A percentile compares a stretch with the other conserved stretches of the same genome.
phyloP scores from a whole-genome alignment of 2,888 invertebrate genomes.

The Hololepta plana region DNA sequence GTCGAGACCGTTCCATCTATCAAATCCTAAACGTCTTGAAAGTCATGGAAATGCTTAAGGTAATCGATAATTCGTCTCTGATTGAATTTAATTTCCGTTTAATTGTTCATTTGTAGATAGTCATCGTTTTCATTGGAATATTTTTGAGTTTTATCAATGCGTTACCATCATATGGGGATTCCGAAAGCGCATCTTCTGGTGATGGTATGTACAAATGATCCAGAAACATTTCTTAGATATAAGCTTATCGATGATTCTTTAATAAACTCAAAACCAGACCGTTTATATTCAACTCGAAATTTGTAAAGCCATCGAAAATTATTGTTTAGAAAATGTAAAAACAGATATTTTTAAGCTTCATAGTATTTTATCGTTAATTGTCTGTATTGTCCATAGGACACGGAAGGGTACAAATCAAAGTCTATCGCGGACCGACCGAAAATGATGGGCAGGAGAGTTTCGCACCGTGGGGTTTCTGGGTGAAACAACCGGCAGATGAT shows the following conservation, averaged over 20 bases:
- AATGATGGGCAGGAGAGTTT: slow-evolving; percentile 35
- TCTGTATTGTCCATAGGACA: slow-evolving; percentile 26
- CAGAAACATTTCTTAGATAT: too few species aligned
- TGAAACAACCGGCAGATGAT: slow-evolving; percentile 49
- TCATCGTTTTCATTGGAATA: too few species aligned
- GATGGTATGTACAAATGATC: slow-evolving; percentile 14
- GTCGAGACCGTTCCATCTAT: too few species aligned
- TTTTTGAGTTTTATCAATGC: slow-evolving; percentile 7
- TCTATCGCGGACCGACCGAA: slow-evolving; percentile 51
- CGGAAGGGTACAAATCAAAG: slow-evolving; percentile 53
- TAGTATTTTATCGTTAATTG: neutral
- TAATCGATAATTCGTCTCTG: too few species aligned
- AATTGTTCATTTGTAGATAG: too few species aligned
- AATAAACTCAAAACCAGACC: too few species aligned
- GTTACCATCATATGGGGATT: slow-evolving; percentile 12
- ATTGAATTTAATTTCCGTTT: too few species aligned
- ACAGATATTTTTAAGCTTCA: neutral
- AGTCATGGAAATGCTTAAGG: too few species aligned
- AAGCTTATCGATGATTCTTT: too few species aligned
- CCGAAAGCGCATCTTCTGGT: slow-evolving; percentile 13
- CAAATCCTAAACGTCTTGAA: too few species aligned
- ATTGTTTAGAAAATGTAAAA: slow-evolving; percentile 2
- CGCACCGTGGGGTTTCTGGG: slow-evolving; percentile 58
- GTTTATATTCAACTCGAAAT: too few species aligned
- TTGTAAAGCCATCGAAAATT: neutral